Percentiles rank a stretch among this genome's conserved stretches.
Evolutionary conservation across 2,113 vertebrate genomes (phyloP).

Genomic region (Cinclus mexicanus): DNA sequence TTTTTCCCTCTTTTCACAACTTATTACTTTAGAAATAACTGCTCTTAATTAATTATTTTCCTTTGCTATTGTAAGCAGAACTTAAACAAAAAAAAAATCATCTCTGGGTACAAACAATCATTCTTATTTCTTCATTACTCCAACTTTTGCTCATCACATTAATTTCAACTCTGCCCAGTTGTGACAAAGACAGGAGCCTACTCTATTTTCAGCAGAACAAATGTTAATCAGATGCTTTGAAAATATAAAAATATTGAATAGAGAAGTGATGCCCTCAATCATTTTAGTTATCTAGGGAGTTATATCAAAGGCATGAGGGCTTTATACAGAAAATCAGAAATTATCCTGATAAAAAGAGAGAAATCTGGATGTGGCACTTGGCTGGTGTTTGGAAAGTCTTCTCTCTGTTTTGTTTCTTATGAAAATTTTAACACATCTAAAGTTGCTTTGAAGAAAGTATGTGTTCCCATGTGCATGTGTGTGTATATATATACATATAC

Average conservation of each 20-base stretch:
- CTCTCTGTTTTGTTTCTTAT: neutral
- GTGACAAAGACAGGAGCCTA: neutral
- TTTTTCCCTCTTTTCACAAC: neutral
- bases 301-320: neutral
- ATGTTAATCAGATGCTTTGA: neutral
- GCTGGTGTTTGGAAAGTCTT: neutral
- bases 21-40: neutral
- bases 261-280: neutral
- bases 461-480: accelerated
- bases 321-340: neutral
- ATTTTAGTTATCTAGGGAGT: neutral
- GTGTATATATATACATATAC: neutral
- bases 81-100: neutral
- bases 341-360: neutral
- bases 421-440: neutral
- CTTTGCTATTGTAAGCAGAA: neutral
- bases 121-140: neutral
- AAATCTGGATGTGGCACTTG: neutral
- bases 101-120: neutral
- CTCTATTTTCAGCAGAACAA: neutral
- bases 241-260: neutral
- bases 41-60: neutral
- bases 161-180: neutral
- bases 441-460: neutral
- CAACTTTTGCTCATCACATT: neutral